These are phyloP conservation scores for Achroia grisella DNA, from an alignment of 1,140 invertebrate species.

Conservation along the genomic window DNA sequence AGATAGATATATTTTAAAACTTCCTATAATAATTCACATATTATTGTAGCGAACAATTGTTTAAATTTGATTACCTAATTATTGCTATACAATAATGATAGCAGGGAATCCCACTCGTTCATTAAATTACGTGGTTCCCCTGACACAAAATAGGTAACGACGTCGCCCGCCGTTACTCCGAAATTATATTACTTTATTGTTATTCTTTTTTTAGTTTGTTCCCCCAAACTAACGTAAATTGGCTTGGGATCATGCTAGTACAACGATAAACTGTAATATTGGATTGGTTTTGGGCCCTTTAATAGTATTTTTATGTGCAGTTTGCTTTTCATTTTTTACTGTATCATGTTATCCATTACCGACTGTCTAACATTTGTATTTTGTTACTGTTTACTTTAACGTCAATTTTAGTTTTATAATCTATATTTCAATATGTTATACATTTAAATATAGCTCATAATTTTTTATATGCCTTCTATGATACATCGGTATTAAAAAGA, in stretches of 20 bases:
- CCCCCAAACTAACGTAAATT: constrained; percentile 66
- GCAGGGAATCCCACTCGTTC: constrained; percentile 52
- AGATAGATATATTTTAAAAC: too few species aligned
- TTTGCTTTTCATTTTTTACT: too few species aligned
- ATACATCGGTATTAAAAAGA: too few species aligned
- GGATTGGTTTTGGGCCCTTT: constrained; percentile 38
- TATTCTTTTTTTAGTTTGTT: constrained; percentile 66
- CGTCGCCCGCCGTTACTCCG: constrained; percentile 43
- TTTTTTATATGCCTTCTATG: too few species aligned
- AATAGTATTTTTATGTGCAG: too few species aligned
- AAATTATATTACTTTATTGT: constrained; percentile 72
- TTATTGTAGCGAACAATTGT: constrained; percentile 7
- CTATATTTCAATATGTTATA: too few species aligned
- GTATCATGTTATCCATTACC: too few species aligned
- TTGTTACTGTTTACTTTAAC: too few species aligned
- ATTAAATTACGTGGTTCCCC: constrained; percentile 62
- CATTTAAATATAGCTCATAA: too few species aligned
- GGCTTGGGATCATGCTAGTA: constrained; percentile 65
- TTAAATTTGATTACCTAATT: constrained; percentile 30
- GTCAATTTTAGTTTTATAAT: too few species aligned
- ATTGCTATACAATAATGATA: constrained; percentile 41
- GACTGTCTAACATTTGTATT: too few species aligned
- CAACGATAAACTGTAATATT: constrained; percentile 63
- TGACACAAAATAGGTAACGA: constrained; percentile 57
- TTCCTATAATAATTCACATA: background rate